Conservation (phyloP, 2,113 vertebrate genomes). For the Menidia beryllina region DNA sequence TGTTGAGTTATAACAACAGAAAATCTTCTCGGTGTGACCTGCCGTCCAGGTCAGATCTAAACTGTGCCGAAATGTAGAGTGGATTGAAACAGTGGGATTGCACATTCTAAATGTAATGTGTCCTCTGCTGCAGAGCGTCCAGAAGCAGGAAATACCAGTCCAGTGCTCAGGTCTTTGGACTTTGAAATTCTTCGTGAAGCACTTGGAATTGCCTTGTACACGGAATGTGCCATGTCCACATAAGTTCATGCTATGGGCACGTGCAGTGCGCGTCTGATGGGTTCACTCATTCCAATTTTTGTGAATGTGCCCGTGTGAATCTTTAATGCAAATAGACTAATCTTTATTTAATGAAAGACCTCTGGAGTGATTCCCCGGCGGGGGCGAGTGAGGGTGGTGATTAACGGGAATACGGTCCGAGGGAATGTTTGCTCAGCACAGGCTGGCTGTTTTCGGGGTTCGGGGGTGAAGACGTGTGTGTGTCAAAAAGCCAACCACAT, state of each 20-base stretch:
- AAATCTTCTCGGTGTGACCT: no score
- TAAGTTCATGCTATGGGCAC: not conserved
- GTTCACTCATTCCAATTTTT: constrained; percentile 10
- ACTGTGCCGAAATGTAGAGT: no score
- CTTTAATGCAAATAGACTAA: constrained; percentile 72
- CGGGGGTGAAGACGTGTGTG: constrained; percentile 36
- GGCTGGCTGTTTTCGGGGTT: constrained; percentile 73
- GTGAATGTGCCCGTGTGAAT: constrained; percentile 42
- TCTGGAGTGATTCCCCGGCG: constrained; percentile 65
- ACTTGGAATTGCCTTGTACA: no score
- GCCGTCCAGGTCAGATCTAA: no score
- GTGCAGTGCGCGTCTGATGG: not conserved
- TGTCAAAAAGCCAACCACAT: constrained; percentile 31
- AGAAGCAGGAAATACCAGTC: no score
- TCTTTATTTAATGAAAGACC: constrained; percentile 80
- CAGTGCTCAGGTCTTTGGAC: no score
- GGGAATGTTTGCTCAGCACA: constrained; percentile 54
- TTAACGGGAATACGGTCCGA: constrained; percentile 25
- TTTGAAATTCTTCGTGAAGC: no score
- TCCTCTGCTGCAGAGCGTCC: no score
- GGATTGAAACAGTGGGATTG: no score
- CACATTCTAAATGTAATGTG: no score
- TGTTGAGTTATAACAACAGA: no score
- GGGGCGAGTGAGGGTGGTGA: constrained; percentile 9
- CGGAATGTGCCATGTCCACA: no score